Conservation (phyloP, 2,888 invertebrate species). For the Dynastes grantii region DNA sequence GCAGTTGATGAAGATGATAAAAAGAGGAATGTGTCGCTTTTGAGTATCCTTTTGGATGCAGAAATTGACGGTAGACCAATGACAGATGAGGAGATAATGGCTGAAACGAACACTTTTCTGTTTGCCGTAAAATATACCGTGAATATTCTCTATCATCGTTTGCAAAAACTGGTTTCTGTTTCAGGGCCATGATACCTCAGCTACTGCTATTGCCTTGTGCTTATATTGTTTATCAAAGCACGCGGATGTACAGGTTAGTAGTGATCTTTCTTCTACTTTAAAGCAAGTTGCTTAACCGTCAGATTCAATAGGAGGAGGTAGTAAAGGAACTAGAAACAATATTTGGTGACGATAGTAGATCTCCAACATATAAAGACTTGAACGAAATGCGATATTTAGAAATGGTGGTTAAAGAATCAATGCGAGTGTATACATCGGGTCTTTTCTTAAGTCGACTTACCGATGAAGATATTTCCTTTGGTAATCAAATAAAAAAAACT, state of each 20-base stretch:
- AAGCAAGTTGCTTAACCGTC: no score
- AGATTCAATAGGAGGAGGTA: slow-evolving; percentile 60
- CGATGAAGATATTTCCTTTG: slow-evolving; percentile 66
- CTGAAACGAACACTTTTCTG: slow-evolving; percentile 83
- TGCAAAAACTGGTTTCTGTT: slow-evolving; percentile 26
- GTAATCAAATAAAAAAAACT: slow-evolving; percentile 52
- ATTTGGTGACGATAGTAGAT: slow-evolving; percentile 60
- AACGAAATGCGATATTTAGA: slow-evolving; percentile 74
- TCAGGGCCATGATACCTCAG: slow-evolving; percentile 71
- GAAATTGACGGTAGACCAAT: slow-evolving; percentile 65
- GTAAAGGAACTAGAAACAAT: slow-evolving; percentile 65
- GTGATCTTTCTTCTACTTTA: no score
- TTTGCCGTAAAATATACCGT: slow-evolving; percentile 73
- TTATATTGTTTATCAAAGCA: slow-evolving; percentile 69
- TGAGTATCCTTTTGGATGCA: slow-evolving; percentile 76
- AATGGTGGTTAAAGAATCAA: slow-evolving; percentile 72
- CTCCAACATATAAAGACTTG: slow-evolving; percentile 65
- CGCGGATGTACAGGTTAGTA: slow-evolving; percentile 65
- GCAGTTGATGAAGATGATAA: neutral
- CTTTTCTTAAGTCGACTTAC: slow-evolving; percentile 71
- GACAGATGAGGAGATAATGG: slow-evolving; percentile 75
- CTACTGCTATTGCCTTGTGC: slow-evolving; percentile 69
- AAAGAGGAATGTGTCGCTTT: slow-evolving; percentile 66
- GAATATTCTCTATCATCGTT: no score
- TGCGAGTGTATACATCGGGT: slow-evolving; percentile 72